These are phyloP conservation scores for Drosophila subpulchrella DNA, from an alignment of 1,140 invertebrate genomes.

Conservation along the genomic window DNA sequence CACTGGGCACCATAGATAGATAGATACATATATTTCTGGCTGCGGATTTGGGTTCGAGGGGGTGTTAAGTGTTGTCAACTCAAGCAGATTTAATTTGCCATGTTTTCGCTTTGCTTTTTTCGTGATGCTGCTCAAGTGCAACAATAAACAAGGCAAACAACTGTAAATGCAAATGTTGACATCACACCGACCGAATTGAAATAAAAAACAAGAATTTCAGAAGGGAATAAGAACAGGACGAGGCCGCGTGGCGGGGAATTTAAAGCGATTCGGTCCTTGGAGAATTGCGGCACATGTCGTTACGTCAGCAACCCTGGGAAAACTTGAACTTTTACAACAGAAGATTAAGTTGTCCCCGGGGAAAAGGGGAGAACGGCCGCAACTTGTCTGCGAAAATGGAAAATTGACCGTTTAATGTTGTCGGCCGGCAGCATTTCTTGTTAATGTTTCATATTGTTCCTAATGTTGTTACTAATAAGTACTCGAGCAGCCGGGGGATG, in stretches of 20 bases:
- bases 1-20: background rate
- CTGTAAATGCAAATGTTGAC: conserved; percentile 81
- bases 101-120: conserved; percentile 56
- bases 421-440: conserved; percentile 51
- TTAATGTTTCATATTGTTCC: conserved; percentile 16
- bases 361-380: conserved; percentile 24
- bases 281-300: conserved; percentile 74
- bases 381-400: conserved; percentile 80
- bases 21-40: background rate
- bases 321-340: conserved; percentile 76
- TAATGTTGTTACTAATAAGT: conserved; percentile 66
- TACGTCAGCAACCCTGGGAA: conserved; percentile 65
- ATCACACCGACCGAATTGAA: conserved; percentile 61
- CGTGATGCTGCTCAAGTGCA: conserved; percentile 59
- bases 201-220: conserved; percentile 6
- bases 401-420: conserved; percentile 84
- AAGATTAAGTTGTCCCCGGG: conserved; percentile 81
- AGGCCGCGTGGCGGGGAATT: conserved; percentile 58
- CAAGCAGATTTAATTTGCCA: conserved; percentile 83
- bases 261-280: conserved; percentile 64
- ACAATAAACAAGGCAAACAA: conserved; percentile 70
- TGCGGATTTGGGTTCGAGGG: background rate
- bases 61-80: conserved; percentile 81
- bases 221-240: background rate
- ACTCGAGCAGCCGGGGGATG: conserved; percentile 32